Evolutionary conservation across 2,888 invertebrate genomes (phyloP), one percentile per base, ranked within the genome.

Genomic region (Agrotis exclamationis): DNA sequence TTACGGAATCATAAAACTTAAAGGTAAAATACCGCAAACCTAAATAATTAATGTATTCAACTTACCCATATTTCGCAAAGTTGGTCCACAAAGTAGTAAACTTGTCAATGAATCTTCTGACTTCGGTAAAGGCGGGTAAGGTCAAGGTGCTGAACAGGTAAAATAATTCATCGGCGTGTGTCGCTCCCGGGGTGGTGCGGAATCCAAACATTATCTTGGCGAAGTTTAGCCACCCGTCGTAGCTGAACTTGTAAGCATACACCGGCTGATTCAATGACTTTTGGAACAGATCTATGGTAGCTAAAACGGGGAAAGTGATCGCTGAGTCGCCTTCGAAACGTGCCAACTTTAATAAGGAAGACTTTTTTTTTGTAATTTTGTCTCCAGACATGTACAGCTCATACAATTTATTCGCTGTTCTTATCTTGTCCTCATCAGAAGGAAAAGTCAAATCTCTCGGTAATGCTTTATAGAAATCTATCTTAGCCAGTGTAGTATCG

Each of bases 151-250:
- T 96, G 70, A 96, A 96, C 77, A 96, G 87, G 70, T 95, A 96
- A 76, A 96, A 96, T 3, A 96, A 69, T n/a, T 96, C 96, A 75
- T 96, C 96, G 0, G 94, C 96, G 63, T 96, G 96, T 0, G 94
- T 92, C 0, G 96, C 95, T 1, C 96, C 96, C 0, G 93, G 91
- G n/a, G 88, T 83, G 1, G 76, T 81, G 16, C 82, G 68, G 66
- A 90, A 93, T 0, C 93, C 93, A 65, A 76, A 93, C 11, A 85
- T 63, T 7, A 88, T 48, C 81, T 96, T 96, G 0, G 92, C 90
- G 3, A 93, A 71, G 83, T 96, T 96, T 86, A 95, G 84, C 89
- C 90, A 91, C 0, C 96, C 96, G 69, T 92, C 91, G 67, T 94
- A 93, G 56, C 85, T 84, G 50, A 96, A 90, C 74, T 92, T 93